Evolutionary conservation across 2,888 invertebrate genomes (phyloP).

Genomic region (Lithophane ornitopus): DNA sequence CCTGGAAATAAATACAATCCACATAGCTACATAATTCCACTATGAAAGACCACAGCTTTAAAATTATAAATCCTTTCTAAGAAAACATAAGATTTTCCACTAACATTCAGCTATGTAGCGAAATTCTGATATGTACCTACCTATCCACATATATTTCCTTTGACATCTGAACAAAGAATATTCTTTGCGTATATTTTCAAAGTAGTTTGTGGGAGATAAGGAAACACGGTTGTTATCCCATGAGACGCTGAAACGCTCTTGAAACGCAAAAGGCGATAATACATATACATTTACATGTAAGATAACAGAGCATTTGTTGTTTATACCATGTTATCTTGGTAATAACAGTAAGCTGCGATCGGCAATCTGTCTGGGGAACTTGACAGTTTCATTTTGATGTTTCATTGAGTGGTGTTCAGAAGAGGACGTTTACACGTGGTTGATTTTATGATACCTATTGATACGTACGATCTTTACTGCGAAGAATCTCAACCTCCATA

Average conservation of each 20-base stretch:
- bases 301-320: constrained; percentile 22
- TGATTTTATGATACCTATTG: background rate
- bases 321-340: constrained; percentile 10
- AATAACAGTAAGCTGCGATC: constrained; percentile 14
- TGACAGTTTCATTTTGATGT: constrained; percentile 4
- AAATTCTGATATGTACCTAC: constrained; percentile 17
- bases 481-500: background rate
- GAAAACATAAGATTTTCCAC: background rate
- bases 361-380: background rate
- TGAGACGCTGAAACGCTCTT: constrained; percentile 56
- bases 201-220: constrained; percentile 50
- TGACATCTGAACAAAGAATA: constrained; percentile 65
- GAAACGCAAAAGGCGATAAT: constrained; percentile 49
- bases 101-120: constrained; percentile 1
- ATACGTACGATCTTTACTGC: background rate
- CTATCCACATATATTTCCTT: constrained; percentile 49
- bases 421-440: constrained; percentile 3
- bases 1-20: background rate
- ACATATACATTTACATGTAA: constrained; percentile 32
- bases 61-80: background rate
- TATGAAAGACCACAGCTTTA: background rate
- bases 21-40: background rate
- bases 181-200: constrained; percentile 64
- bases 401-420: background rate
- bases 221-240: constrained; percentile 65